phyloP scores from a whole-genome alignment of 2,888 invertebrate species.

The Eurytoma californica region DNA sequence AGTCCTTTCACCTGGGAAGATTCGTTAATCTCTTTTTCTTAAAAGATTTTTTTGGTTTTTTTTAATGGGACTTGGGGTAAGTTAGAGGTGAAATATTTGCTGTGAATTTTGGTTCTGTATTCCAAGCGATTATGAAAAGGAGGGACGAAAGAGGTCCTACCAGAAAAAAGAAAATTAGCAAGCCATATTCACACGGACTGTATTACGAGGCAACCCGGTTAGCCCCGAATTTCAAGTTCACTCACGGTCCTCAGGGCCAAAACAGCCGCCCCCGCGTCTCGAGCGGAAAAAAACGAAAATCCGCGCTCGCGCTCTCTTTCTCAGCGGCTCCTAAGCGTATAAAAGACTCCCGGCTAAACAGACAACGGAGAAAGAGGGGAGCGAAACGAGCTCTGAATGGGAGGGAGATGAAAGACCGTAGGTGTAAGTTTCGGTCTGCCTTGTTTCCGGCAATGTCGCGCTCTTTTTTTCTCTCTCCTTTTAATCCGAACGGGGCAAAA shows the following conservation, averaged over 20 bases:
- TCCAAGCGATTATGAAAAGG: too few species aligned
- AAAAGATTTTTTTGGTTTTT: too few species aligned
- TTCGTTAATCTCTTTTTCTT: too few species aligned
- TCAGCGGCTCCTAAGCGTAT: conserved; percentile 25
- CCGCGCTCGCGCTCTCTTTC: not conserved
- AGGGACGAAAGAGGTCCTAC: too few species aligned
- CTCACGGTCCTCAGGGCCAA: too few species aligned
- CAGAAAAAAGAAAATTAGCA: too few species aligned
- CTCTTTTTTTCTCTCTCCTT: conserved; percentile 21
- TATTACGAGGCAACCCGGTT: not conserved
- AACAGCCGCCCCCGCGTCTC: not conserved
- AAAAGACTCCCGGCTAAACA: conserved; percentile 9
- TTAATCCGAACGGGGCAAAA: not conserved
- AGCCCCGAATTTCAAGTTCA: not conserved
- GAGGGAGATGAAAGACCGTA: not conserved
- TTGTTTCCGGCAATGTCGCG: conserved; percentile 31
- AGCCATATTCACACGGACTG: too few species aligned
- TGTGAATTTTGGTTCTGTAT: too few species aligned
- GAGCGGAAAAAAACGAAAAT: conserved; percentile 22
- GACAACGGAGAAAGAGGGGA: not conserved
- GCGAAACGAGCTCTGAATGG: conserved; percentile 19
- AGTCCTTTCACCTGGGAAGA: too few species aligned
- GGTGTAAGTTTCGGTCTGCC: conserved; percentile 55
- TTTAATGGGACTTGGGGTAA: too few species aligned
- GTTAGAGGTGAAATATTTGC: too few species aligned